Base-by-base conservation (phyloP, 2,113 vertebrate genomes). In the Phocoena phocoena region DNA sequence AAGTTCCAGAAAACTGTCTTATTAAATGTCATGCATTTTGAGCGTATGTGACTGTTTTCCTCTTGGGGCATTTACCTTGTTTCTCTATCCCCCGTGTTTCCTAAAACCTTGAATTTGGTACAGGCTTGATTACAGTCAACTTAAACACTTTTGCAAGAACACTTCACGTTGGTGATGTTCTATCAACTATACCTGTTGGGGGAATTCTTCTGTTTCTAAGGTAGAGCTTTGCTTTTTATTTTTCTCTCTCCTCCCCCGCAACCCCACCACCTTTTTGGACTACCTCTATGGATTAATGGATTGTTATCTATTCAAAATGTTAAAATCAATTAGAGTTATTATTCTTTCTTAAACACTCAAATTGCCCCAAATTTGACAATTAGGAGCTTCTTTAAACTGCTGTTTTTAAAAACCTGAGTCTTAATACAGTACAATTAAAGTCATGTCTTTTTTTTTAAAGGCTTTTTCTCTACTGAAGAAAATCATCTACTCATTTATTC, bases 391-490 rank as follows among this genome's bases (percentile, higher is more conserved):
- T 68, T 90, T 36, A 83, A 83, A 23, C 36, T 80, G 47, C 13
- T 68, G 8, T 25, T 82, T 94, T 82, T 90, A 28, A 65, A 79
- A 90, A 80, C 2, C n/a, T 96, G 53, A 36, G 44, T 60, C 81
- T 87, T 80, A 90, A 90, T 73, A 79, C 33, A 68, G 88, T 41
- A 5, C 44, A 26, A 60, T 73, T 88, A 21, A 89, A 95, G 41
- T 84, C 25, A 53, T 68, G 55, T 67, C 55, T 6, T 92, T 67
- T 67, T 33, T 79, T 23, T 84, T 47, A 55, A 91, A 85, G 25
- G 83, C 44, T 84, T 63, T 81, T 81, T 92, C n/a, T 62, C 90
- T 53, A 67, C 55, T 68, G 17, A 96, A 90, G 38, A 93, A 88
- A 67, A 90, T 38, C 9, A 11, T 31, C 8, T 58, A 88, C 11